Base-by-base conservation (phyloP, 2,797 vertebrate species). In the Leuciscus waleckii region DNA sequence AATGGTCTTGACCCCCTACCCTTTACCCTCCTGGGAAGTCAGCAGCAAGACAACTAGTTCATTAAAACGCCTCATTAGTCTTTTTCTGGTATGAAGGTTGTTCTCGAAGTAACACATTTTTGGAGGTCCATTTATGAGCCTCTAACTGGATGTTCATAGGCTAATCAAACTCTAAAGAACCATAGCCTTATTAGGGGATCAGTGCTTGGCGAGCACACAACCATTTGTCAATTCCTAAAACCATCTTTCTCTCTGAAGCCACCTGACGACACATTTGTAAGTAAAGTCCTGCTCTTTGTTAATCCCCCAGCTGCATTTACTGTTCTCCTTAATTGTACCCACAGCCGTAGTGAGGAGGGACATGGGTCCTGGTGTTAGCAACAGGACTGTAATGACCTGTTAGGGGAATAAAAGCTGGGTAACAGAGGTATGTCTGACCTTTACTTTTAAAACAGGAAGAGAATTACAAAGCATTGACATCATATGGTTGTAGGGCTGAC, bases 341-440 rank as follows among this genome's bases (percentile, higher is more conserved):
- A 76, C 86, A 87, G 86, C 82, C 90, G 88, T 93, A 93, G 92
- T 91, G 89, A 91, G 88, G 83, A 85, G 76, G 87, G 85, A 91
- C 87, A 74, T 67, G 49, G 11, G 86, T 79, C 46, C 87, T 77
- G 81, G 90, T 91, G 89, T 87, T 92, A 92, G 92, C 88, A 90
- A 90, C 77, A 89, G 79, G 71, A 88, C 83, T 85, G 81, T 90
- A 93, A 91, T 86, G 84, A 87, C 9, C 73, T 87, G 88, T 81
- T 81, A 61, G 35, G 91, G 89, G 91, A 92, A 91, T 91, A 68
- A 90, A 87, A 85, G 83, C 39, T 49, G 58, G 82, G 86, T 82
- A 69, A 79, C 16, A 78, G 89, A 87, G 85, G 68, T 43, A 82
- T 82, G 69, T 29, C 49, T 81, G 79, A 56, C 49, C 80, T 88